phyloP scores from a whole-genome alignment of 53 echinoderm and acorn worm species.

The Paelopatides confundens region DNA sequence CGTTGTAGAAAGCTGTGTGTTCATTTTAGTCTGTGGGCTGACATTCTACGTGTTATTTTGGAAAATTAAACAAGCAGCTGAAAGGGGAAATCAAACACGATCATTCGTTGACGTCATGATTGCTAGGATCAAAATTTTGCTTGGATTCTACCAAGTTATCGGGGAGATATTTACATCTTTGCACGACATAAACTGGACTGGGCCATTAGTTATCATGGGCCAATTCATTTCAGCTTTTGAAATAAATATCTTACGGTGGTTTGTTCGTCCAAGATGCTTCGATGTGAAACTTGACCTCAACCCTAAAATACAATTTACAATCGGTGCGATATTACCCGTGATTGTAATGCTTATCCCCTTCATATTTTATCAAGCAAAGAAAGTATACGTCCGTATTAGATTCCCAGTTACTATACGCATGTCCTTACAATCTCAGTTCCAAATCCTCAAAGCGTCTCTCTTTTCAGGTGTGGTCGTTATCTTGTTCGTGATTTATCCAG shows the following conservation, averaged over 20 bases:
- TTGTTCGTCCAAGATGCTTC: slow-evolving; percentile 12
- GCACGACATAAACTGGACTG: slow-evolving; percentile 25
- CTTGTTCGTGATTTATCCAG: slow-evolving; percentile 66
- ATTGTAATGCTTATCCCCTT: neutral
- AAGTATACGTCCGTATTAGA: neutral
- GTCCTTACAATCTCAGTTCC: neutral
- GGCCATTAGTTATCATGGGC: neutral
- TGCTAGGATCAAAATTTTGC: slow-evolving; percentile 10
- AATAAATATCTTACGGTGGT: slow-evolving; percentile 1
- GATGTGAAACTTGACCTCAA: neutral
- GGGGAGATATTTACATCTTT: slow-evolving; percentile 19
- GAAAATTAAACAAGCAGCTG: neutral
- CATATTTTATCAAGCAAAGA: neutral
- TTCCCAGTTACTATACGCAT: neutral
- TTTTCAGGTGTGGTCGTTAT: slow-evolving; percentile 27
- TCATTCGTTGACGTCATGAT: slow-evolving; percentile 19
- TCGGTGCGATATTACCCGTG: neutral
- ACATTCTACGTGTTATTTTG: neutral
- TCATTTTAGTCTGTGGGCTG: neutral
- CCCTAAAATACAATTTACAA: neutral
- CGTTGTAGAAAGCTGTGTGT: neutral
- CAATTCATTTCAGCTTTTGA: slow-evolving; percentile 14
- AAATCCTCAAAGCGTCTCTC: neutral
- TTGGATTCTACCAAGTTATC: slow-evolving; percentile 37
- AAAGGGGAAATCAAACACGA: neutral